These are phyloP conservation scores for Vulpes vulpes DNA, from an alignment of 2,113 vertebrate genomes.

Conservation along the genomic window DNA sequence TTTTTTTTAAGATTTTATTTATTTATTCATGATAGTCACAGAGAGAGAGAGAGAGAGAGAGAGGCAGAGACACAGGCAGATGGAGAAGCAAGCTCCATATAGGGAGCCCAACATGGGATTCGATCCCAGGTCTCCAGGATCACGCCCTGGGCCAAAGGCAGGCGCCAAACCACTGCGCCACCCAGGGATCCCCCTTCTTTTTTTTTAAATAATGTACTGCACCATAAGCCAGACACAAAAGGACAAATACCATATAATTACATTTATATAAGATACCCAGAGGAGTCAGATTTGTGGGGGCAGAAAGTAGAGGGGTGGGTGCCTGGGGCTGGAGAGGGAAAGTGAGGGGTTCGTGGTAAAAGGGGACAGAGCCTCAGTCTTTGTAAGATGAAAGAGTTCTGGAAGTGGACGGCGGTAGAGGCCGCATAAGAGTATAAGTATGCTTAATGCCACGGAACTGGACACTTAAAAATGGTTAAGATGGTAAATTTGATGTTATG, in stretches of 20 bases:
- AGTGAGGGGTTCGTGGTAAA: background rate
- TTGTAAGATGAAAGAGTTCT: background rate
- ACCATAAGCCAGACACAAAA: background rate
- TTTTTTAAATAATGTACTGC: background rate
- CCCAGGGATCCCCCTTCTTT: too few species aligned
- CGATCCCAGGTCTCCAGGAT: too few species aligned
- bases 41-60: too few species aligned
- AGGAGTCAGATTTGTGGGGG: background rate
- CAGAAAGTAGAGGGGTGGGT: background rate
- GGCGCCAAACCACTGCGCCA: too few species aligned
- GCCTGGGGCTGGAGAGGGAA: fast-evolving
- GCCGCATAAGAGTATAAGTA: fast-evolving
- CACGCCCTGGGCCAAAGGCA: too few species aligned
- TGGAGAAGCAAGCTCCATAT: too few species aligned
- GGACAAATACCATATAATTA: background rate
- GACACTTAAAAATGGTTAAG: background rate
- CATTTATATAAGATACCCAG: fast-evolving
- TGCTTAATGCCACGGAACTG: fast-evolving
- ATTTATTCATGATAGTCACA: too few species aligned
- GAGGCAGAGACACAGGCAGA: too few species aligned
- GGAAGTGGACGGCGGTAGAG: background rate
- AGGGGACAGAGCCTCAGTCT: background rate
- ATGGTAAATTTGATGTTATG: background rate
- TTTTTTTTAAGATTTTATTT: too few species aligned
- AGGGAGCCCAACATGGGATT: too few species aligned